These are phyloP conservation scores for Plagodis pulveraria DNA, from an alignment of 2,888 invertebrate species.

Conservation along the genomic window DNA sequence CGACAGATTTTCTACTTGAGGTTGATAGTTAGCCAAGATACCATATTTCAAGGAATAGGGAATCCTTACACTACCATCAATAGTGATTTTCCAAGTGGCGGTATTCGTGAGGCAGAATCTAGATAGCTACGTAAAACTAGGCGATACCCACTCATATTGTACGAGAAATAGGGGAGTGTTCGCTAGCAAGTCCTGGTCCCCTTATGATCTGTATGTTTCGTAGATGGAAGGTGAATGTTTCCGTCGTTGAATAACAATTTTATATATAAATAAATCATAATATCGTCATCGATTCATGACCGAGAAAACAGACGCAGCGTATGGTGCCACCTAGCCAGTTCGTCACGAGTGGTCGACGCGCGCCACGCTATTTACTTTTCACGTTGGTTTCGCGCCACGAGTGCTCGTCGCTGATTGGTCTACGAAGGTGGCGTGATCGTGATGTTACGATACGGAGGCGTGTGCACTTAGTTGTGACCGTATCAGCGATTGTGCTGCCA, in stretches of 20 bases:
- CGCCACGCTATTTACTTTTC: conserved; percentile 18
- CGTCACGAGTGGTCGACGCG: conserved; percentile 30
- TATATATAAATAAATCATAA: conserved; percentile 14
- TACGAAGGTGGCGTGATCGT: conserved; percentile 67
- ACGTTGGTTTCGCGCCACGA: conserved; percentile 57
- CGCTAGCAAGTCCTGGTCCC: too few relatives aligned
- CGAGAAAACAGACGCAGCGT: conserved; percentile 43
- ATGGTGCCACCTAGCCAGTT: conserved; percentile 9
- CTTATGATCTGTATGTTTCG: background rate
- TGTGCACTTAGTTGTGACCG: conserved; percentile 33
- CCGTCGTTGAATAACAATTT: conserved; percentile 41
- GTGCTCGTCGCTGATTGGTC: conserved; percentile 66
- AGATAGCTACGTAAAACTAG: too few relatives aligned
- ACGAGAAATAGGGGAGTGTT: too few relatives aligned
- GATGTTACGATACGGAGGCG: conserved; percentile 53
- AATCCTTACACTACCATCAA: too few relatives aligned
- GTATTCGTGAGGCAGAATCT: too few relatives aligned
- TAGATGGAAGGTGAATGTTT: background rate
- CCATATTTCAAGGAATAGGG: too few relatives aligned
- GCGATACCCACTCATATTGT: too few relatives aligned
- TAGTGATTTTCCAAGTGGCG: too few relatives aligned
- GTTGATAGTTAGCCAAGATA: too few relatives aligned
- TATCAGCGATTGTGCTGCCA: conserved; percentile 64
- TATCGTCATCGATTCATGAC: conserved; percentile 53
- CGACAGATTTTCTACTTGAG: too few relatives aligned